Evolutionary conservation across 1,140 invertebrate species (phyloP), one percentile per base, ranked within the genome.

Genomic region (Macrosteles quadrilineatus): DNA sequence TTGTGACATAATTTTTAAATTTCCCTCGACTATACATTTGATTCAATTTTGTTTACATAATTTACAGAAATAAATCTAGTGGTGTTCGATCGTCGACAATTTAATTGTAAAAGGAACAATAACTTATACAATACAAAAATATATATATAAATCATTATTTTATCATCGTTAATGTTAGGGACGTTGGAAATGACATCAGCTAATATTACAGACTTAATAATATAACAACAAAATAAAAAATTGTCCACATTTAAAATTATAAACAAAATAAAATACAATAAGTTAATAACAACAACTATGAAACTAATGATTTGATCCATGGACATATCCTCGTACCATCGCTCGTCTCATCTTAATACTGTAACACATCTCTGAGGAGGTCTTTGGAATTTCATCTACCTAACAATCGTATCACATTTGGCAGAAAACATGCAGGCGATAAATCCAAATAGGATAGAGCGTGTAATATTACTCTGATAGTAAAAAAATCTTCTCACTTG

Each of bases 41-140:
- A 59, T 59, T 27, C 2, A 59, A 59, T 30, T 59, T 59, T 59
- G 55, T 59, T 25, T 59, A 50, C 27, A 30, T 27, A 25, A 27
- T 27, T 59, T 27, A 14, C 25, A 27, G 12, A 30, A 59, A 59
- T 59, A 27, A 59, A 59, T 29, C 55, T 59, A 59, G 6, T 59
- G 55, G 55, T 25, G 27, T 59, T 25, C 23, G 23, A 11, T 23
- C 9, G n/a, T 59, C 17, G 21, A 21, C 12, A 30, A 27, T 25
- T 59, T 59, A 27, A 59, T 21, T 29, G 55, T 59, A 25, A 59
- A 59, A 59, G 55, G 55, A 59, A 59, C 55, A 59, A 25, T 36
- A 36, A 36, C 32, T 36, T 36, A n/a, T 17, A 6, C 4, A 36
- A 36, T 36, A 36, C 32, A 36, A 36, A 36, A 36, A 36, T 36